Evolutionary conservation across 2,888 invertebrate genomes (phyloP), one percentile per base, ranked within the genome.

Genomic region (Limnephilus lunatus): DNA sequence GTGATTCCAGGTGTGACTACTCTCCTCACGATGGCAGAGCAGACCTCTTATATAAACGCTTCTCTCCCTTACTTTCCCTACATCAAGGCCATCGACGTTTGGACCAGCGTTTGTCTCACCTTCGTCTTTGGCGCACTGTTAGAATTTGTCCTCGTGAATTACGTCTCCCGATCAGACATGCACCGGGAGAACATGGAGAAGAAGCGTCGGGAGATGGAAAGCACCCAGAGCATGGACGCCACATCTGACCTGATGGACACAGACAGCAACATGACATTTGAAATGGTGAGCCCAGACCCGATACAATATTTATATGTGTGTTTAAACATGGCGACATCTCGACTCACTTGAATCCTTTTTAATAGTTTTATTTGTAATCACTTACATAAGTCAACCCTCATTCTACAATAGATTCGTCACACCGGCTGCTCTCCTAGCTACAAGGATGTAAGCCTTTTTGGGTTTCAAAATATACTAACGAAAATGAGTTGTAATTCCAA

Each of bases 61-160:
- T 99, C 99, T 94, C 97, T 99, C 94, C 99, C 99, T 92, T 99
- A 99, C 90, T 99, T 99, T 93, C 99, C 99, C 91, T 15, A 14
- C 96, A 99, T 99, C 91, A 99, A 99, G 96, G 99, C 99, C 94
- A 99, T 99, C 94, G 99, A 99, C 95, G 98, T 99, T 90, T 99
- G 99, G 99, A 99, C 99, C 94, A 99, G 99, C 93, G 99, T 99
- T 91, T 99, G 99, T 95, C 97, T 99, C 94, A 99, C 99, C 89
- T 99, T 99, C 96, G 99, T 99, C 90, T 99, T 99, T 95, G 99
- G 99, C 88, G 99, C 99, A 39, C 96, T 99, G 94, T 97, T 99
- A 93, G 99, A 99, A 96, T 99, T 99, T 95, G 99, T 99, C 90
- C 97, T 99, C 94, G 99, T 99, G 94, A 99, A 99, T 96, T 99